phyloP scores from a whole-genome alignment of 2,113 vertebrate genomes.

The Serilophus lunatus region DNA sequence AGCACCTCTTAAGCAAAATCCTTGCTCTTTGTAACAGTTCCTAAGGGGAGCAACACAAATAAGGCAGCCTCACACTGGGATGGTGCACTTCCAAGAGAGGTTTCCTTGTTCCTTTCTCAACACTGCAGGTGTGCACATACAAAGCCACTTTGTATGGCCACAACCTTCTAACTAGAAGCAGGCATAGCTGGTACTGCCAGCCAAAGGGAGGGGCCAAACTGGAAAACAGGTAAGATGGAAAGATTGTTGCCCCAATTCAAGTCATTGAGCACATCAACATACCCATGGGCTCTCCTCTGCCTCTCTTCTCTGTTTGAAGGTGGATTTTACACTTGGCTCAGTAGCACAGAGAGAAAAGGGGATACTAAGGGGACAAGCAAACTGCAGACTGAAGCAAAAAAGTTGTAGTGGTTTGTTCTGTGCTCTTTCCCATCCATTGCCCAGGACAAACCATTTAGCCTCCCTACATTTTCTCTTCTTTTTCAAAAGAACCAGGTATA shows the following conservation, averaged over 20 bases:
- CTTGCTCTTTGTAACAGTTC: neutral
- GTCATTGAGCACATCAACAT: neutral
- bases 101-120: neutral
- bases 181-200: neutral
- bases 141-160: neutral
- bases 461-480: neutral
- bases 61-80: neutral
- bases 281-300: neutral
- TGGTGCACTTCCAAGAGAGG: neutral
- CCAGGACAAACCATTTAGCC: neutral
- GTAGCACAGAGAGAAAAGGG: neutral
- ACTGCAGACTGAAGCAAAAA: neutral
- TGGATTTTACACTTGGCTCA: neutral
- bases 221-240: neutral
- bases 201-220: neutral
- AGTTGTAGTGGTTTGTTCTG: neutral
- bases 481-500: neutral
- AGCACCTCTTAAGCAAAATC: neutral
- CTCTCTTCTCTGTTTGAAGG: neutral
- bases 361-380: neutral
- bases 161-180: neutral
- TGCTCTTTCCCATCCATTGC: neutral
- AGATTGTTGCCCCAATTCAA: neutral
- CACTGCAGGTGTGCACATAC: fast-evolving
- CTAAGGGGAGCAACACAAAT: neutral